Conservation (phyloP, 2,888 invertebrate genomes). For the Chalcosyrphus nemorum region DNA sequence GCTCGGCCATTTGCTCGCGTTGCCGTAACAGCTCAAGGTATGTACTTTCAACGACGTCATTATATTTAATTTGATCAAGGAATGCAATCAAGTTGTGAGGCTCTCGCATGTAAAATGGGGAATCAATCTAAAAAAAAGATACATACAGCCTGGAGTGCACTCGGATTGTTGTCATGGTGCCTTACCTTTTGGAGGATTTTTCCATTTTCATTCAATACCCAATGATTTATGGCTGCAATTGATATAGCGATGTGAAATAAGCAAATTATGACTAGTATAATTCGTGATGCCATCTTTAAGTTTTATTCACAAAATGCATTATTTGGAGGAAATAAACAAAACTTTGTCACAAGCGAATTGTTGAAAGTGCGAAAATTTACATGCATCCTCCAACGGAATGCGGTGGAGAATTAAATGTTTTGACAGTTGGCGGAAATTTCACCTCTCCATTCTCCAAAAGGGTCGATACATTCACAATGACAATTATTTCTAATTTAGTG, state of each 20-base stretch:
- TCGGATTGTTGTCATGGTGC: background rate
- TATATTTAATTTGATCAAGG: conserved; percentile 80
- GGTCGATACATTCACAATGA: background rate
- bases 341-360: background rate
- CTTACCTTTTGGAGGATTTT: conserved; percentile 78
- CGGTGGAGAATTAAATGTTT: conserved; percentile 24
- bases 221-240: conserved; percentile 77
- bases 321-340: conserved; percentile 28
- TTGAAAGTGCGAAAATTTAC: background rate
- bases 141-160: background rate
- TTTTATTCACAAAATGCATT: conserved; percentile 16
- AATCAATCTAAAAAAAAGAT: conserved; percentile 75
- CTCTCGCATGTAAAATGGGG: conserved; percentile 80
- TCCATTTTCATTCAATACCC: conserved; percentile 79
- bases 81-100: conserved; percentile 80
- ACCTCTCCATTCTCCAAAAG: background rate
- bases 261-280: conserved; percentile 27
- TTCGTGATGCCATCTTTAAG: conserved; percentile 40
- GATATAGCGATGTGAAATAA: conserved; percentile 53
- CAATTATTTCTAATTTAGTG: too few species aligned
- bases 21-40: conserved; percentile 78
- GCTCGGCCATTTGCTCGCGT: conserved; percentile 79
- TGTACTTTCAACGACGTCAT: conserved; percentile 79
- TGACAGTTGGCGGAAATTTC: conserved; percentile 28
- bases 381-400: conserved; percentile 5